phyloP scores from a whole-genome alignment of 2,113 vertebrate genomes.

The Pao palembangensis region DNA sequence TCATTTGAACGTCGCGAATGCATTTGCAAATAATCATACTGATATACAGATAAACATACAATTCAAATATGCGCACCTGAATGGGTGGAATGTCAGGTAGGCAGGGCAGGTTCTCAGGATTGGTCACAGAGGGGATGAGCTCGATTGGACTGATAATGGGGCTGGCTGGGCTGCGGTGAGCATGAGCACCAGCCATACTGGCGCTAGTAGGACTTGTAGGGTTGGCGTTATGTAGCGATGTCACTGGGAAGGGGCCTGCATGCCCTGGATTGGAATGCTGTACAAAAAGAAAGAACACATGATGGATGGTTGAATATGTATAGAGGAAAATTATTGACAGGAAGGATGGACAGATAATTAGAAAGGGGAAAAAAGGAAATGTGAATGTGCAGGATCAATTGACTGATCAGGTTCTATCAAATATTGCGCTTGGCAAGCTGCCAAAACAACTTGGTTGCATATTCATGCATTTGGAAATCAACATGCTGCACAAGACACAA shows the following conservation, averaged over 20 bases:
- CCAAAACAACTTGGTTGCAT: slow-evolving; percentile 35
- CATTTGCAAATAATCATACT: background rate
- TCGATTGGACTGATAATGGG: slow-evolving; percentile 90
- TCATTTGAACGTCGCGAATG: background rate
- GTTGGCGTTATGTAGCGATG: slow-evolving; percentile 94
- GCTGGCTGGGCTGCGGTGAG: slow-evolving; percentile 88
- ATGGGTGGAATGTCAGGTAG: slow-evolving; percentile 96
- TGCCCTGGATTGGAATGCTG: slow-evolving; percentile 98
- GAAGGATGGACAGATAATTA: slow-evolving; percentile 1
- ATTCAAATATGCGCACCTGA: slow-evolving; percentile 76
- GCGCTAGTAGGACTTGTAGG: slow-evolving; percentile 96
- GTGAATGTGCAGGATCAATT: slow-evolving; percentile 4
- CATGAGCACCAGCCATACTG: slow-evolving; percentile 89
- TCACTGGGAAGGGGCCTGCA: slow-evolving; percentile 93
- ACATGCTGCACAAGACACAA: slow-evolving; percentile 68
- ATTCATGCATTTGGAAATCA: slow-evolving; percentile 61
- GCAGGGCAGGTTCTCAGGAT: slow-evolving; percentile 96
- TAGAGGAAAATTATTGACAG: background rate
- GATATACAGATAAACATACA: background rate
- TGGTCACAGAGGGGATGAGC: slow-evolving; percentile 96
- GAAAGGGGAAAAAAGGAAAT: background rate
- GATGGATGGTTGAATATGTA: background rate
- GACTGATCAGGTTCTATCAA: slow-evolving; percentile 9
- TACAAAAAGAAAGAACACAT: slow-evolving; percentile 35
- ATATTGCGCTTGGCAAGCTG: background rate